Evolutionary conservation across 2,888 invertebrate species (phyloP), one percentile per base, ranked within the genome.

Genomic region (Coecobrya sp.): DNA sequence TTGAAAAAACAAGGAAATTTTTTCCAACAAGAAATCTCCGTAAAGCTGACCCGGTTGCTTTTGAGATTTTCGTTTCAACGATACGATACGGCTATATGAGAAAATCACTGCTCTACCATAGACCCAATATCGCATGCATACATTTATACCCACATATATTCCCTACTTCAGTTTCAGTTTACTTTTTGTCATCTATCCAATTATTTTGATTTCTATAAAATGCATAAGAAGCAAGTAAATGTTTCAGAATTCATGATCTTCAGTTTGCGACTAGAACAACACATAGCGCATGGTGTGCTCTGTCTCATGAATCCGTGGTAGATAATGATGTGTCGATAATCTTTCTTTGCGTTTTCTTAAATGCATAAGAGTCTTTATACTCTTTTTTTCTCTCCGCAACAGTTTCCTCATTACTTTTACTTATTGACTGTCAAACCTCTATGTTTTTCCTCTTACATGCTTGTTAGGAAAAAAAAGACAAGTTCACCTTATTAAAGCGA

Each of bases 381-480:
- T n/a, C 22, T 59, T 13, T 85, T 52, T 55, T 70, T 30, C 19
- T 11, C 5, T 52, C 49, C n/a, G n/a, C n/a, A 55, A 42, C 27
- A 89, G 52, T 89, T 82, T 89, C 81, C 89, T 89, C 89, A 73
- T 89, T 89, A 89, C 52, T 70, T 84, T 89, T 68, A 55, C 79
- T 65, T 81, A 70, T 65, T 89, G 42, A 55, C 52, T 84, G 84
- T 89, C 89, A 89, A 55, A 25, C 10, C 19, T 36, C 22, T 76
- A n/a, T 30, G 25, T 30, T 45, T 0, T 16, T 70, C 10, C 27
- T 84, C 55, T 62, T 19, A 22, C 59, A 76, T 36, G 22, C 59
- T 87, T 59, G 59, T 79, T 79, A 76, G 19, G 4, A 45, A 25
- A 70, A 49, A 68, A 70, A 49, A 68, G 70, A 42, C 68, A 65